Base-by-base conservation (phyloP, 1,140 invertebrate species). In the Drosophila nebulosa region DNA sequence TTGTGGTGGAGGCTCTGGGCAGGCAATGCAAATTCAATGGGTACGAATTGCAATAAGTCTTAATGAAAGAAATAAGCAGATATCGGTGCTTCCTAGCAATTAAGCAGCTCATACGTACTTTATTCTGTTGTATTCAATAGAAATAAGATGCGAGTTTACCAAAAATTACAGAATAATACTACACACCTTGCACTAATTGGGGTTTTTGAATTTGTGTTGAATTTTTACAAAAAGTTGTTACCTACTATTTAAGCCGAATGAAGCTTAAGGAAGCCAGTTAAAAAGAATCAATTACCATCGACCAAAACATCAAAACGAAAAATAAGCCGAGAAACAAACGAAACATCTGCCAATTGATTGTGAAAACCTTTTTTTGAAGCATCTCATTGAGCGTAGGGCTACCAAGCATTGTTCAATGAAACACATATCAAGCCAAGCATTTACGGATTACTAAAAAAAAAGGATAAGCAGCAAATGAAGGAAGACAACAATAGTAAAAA, bases 401-500 rank as follows among this genome's bases (percentile, higher is more conserved):
- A 46, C 64, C 56, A 62, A 69, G 63, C 53, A 67, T 16, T 63
- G 10, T 59, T 21, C 35, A n/a, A 22, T 26, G 52, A 72, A 74
- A 74, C n/a, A n/a, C n/a, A 51, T 57, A 16, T 22, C 36, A 36
- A 57, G 50, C 56, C 69, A 78, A 78, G 74, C 74, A 61, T 78
- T 78, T 69, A 58, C 60, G 10, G 18, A 69, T 59, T 59, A 62
- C 64, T 64, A 68, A 32, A 72, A 51, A 7, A 52, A 26, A 21
- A 53, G 10, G 16, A 59, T 10, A 2, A 58, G 39, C 75, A 59
- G 35, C 64, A 74, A 78, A 69, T 78, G 69, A 67, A 78, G n/a
- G n/a, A 79, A 78, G 27, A 64, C 76, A 78, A 74, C 56, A 62
- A 70, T 26, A 66, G 30, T 57, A 53, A 67, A 67, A 67, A 59